Evolutionary conservation across 2,888 invertebrate species (phyloP), one percentile per base, ranked within the genome.

Genomic region (Lasioglossum zephyrum): DNA sequence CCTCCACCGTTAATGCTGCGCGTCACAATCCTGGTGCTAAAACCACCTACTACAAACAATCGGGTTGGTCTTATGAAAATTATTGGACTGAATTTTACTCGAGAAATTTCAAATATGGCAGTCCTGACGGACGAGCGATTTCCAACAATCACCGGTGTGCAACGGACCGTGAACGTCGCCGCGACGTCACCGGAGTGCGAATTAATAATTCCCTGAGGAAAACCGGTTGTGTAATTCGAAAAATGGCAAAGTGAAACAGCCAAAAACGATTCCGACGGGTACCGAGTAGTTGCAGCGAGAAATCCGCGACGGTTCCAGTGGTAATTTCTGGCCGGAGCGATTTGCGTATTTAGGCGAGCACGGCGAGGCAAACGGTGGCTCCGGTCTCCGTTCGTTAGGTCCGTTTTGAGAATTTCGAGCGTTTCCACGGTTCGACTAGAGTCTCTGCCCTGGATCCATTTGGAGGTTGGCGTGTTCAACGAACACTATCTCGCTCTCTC

Each of bases 311-410:
- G 60, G 60, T 60, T 26, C 13, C 60, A 1, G n/a, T 16, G 26
- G 60, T 31, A 60, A 60, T 60, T 31, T 26, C 60, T 26, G 26
- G 60, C 60, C 26, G 60, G 60, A 31, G 60, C 60, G 60, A 60
- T 60, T 60, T 60, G 60, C 60, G 60, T 60, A 60, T 60, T 60
- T 60, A 31, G 26, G n/a, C 60, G 60, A 60, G 60, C 60, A 26
- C 22, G 22, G 9, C 60, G 16, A 60, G 26, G 60, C 60, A 31
- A 60, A 60, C 60, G 60, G 5, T 13, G 26, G 60, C 6, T 13
- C 26, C 47, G 26, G 73, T 73, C 47, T 26, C 18, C 26, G 47
- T 73, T 73, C 73, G 73, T 73, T 73, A 73, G 73, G 73, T 31
- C 47, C 41, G 73, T 47, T 63, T 60, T 16, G 47, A 31, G 26